Evolutionary conservation across 2,797 vertebrate genomes (phyloP), one percentile per base, ranked within the genome.

Genomic region (Neomorphus geoffroyi): DNA sequence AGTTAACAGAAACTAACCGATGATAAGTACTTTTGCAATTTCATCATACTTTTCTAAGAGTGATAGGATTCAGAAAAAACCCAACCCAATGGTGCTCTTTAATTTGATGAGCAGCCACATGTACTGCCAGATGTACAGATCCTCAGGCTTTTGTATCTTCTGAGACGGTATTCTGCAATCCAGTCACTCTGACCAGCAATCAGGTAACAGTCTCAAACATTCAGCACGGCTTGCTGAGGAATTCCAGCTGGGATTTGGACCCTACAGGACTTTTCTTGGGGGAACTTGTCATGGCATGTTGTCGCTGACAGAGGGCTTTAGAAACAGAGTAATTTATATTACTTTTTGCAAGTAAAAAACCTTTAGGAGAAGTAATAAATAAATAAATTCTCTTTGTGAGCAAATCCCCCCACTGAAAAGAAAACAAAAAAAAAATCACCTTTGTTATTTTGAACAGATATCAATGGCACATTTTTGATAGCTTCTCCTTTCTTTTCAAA

Each of bases 211-310:
- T 35, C 62, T 72, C n/a, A 91, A 86, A 71, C 14, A 67, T 58
- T 88, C 88, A 87, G 39, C 46, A 5, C 62, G 80, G 90, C 70
- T 94, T 86, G 33, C 80, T 88, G 70, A 94, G 92, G 94, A 94
- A 96, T 96, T 94, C 92, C 86, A 92, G 37, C 80, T 94, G 88
- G 21, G 92, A 86, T 90, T 90, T 94, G 80, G 88, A 95, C 83
- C 65, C 92, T 90, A 45, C 80, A 95, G 88, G 93, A 92, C 80
- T 95, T 95, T 71, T 60, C 90, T 73, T 35, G 13, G 22, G 67
- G 80, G 56, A 90, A 73, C 90, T 77, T 93, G 95, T 89, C 60
- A 35, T 3, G 16, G 71, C 93, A 5, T 61, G 96, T 87, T 93
- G 93, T 67, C 9, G 4, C 73, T 93, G 70, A 88, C 80, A 90